Evolutionary conservation across 1,140 invertebrate species (phyloP), one percentile per base, ranked within the genome.

Genomic region (Manduca sexta): DNA sequence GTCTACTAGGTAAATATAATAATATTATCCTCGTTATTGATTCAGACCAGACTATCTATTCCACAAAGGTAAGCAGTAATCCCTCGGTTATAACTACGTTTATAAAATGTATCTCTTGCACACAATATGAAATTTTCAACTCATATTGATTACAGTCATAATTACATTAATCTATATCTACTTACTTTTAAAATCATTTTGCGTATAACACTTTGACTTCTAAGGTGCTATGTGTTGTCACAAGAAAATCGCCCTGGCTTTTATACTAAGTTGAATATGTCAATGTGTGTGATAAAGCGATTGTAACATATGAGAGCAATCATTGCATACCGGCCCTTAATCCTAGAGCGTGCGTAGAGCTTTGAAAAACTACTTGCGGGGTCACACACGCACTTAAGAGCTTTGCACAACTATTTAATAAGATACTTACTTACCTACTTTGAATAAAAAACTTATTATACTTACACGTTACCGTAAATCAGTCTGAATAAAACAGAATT

Each of bases 121-220:
- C n/a, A n/a, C n/a, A n/a, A n/a, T n/a, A n/a, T n/a, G n/a, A n/a
- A n/a, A n/a, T n/a, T n/a, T n/a, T n/a, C n/a, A n/a, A n/a, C n/a
- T n/a, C n/a, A n/a, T n/a, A n/a, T n/a, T n/a, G n/a, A n/a, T n/a
- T n/a, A n/a, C n/a, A n/a, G n/a, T n/a, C n/a, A n/a, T n/a, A n/a
- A n/a, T n/a, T n/a, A n/a, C n/a, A n/a, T n/a, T n/a, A n/a, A n/a
- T n/a, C n/a, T n/a, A n/a, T n/a, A n/a, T n/a, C n/a, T n/a, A 67
- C 75, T 82, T 63, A 82, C 78, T 71, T 80, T 78, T 49, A 75
- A 12, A 56, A 73, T 57, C 67, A 76, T 60, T 73, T 56, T 49
- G 49, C 68, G 38, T 65, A 51, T 39, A 56, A 69, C 50, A 58
- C 61, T 58, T 57, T 56, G 41, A 58, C 62, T 65, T 60, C 46